Base-by-base conservation (phyloP, 2,888 invertebrate genomes). In the Drosophila emarginata region DNA sequence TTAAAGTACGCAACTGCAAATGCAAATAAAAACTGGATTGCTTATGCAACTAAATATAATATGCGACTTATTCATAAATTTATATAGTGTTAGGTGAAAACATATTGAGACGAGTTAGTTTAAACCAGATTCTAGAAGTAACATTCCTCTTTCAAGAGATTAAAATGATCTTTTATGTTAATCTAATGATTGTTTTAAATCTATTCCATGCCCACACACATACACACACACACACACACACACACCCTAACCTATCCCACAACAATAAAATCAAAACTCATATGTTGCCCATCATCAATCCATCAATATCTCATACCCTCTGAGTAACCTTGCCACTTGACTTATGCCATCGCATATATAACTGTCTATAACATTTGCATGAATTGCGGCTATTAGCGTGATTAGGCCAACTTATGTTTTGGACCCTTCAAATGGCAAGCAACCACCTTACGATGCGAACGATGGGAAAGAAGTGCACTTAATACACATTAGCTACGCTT, bases 401-500 rank as follows among this genome's bases (percentile, higher is more conserved):
- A 88, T 87, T 83, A 72, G 73, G 80, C 56, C 61, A 68, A 66
- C 68, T 70, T 58, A 45, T 65, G 58, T 12, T 18, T 36, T 32
- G 51, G 45, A 15, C 32, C 18, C 54, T 54, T 32, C 9, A 18
- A 15, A 11, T 5, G 5, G 36, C 26, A 11, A 28, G n/a, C 65
- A 32, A 39, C 67, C 56, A 73, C 59, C 70, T 74, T 40, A 67
- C 18, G 53, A 28, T 56, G 61, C 37, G 53, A 56, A 26, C 21
- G 51, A 57, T 57, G 54, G 45, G 6, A 70, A 80, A 86, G 77
- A 80, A 86, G 77, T 83, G 84, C 84, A 85, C 84, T 85, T 87
- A 77, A 85, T 88, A 79, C 88, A 76, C 78, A 88, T 85, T 85
- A 88, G 84, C 71, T 61, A 85, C 88, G 88, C 84, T 88, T 88